These are phyloP conservation scores for Empidonax traillii DNA, from an alignment of 2,113 vertebrate genomes.

Conservation along the genomic window DNA sequence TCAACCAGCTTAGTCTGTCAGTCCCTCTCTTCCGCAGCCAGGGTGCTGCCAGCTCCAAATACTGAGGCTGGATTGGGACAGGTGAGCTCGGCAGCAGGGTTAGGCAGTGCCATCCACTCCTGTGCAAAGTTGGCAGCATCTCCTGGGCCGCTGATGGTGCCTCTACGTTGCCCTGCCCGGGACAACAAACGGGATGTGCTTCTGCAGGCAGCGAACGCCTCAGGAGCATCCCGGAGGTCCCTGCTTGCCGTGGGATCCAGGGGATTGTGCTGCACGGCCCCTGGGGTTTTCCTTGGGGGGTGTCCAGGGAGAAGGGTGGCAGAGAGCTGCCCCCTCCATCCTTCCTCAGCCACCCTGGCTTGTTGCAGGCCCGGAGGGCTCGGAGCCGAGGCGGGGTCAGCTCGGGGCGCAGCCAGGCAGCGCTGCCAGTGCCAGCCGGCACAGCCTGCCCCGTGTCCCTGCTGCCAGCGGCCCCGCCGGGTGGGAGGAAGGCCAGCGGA, in stretches of 20 bases:
- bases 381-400: neutral
- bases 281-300: accelerated
- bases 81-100: neutral
- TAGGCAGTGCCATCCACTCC: accelerated
- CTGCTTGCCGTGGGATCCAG: neutral
- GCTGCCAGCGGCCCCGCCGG: neutral
- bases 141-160: neutral
- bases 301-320: neutral
- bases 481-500: neutral
- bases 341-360: neutral
- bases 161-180: neutral
- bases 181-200: accelerated
- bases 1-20: neutral
- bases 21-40: neutral
- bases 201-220: neutral
- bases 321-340: neutral
- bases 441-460: neutral
- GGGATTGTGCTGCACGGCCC: accelerated
- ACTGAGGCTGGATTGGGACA: neutral
- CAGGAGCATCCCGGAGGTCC: accelerated
- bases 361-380: accelerated
- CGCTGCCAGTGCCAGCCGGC: neutral
- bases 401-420: neutral
- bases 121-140: neutral
- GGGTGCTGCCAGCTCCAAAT: neutral